A percentile compares a stretch with the other conserved stretches of the same genome.
Evolutionary conservation across 1,140 invertebrate genomes (phyloP).

Genomic region (Conus betulinus): DNA sequence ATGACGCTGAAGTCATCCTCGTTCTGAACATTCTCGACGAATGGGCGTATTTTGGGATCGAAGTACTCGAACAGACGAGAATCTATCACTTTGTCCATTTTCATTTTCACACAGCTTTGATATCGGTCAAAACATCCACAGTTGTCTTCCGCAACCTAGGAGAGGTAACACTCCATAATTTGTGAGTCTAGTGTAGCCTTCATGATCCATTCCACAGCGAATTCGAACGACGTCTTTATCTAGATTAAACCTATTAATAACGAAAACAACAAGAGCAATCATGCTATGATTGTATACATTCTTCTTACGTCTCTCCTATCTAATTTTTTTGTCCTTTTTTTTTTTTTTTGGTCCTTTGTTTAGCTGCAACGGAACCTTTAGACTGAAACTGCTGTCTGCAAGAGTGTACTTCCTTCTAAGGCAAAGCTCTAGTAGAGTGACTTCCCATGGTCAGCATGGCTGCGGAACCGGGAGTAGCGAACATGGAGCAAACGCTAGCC

Average conservation of each 20-base stretch:
- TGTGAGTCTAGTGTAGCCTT: neutral
- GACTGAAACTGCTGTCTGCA: neutral
- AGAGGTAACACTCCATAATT: neutral
- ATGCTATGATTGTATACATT: no score
- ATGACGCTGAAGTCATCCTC: constrained; percentile 61
- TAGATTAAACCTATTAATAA: no score
- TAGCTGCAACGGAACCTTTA: neutral
- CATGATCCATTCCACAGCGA: neutral
- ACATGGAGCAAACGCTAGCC: constrained; percentile 44
- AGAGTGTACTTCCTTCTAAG: neutral
- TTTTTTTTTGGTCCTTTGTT: no score
- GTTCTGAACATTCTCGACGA: constrained; percentile 53
- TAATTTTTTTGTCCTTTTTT: no score
- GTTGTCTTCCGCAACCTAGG: neutral
- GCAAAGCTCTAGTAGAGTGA: neutral
- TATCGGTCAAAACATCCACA: neutral
- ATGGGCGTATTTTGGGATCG: constrained; percentile 55
- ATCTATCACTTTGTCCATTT: neutral
- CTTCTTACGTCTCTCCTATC: no score
- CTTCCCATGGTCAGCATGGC: constrained; percentile 14
- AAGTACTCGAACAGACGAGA: constrained; percentile 33
- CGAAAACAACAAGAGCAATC: no score
- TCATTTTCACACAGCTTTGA: neutral
- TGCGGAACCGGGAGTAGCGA: neutral
- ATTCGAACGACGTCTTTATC: no score